Conservation (phyloP, 2,113 vertebrate genomes). For the Pantherophis guttatus region DNA sequence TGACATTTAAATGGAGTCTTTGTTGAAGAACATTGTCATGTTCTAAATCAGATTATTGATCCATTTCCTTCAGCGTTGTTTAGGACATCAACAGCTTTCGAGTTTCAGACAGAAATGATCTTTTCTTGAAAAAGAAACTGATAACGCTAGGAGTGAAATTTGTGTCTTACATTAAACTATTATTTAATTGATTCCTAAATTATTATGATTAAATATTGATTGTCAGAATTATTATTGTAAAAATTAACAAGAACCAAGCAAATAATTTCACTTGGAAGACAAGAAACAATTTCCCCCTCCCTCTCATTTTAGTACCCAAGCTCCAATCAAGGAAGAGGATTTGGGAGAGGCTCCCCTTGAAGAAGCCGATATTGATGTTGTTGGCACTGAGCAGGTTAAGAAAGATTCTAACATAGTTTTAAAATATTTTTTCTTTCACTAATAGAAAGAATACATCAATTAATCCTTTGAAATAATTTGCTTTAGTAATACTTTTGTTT, state of each 20-base stretch:
- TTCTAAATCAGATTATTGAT: background rate
- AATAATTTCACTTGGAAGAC: background rate
- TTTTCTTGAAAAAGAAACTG: background rate
- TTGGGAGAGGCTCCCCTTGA: background rate
- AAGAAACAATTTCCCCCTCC: background rate
- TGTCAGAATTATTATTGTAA: background rate
- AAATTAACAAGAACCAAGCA: background rate
- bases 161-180: background rate
- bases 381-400: slow-evolving; percentile 57
- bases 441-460: background rate
- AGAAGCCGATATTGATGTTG: slow-evolving; percentile 48
- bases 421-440: slow-evolving; percentile 2
- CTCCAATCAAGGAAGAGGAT: slow-evolving; percentile 48
- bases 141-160: background rate
- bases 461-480: background rate
- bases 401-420: background rate
- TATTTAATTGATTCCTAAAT: background rate
- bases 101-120: background rate
- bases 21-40: background rate
- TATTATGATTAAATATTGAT: background rate
- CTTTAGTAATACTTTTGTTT: background rate
- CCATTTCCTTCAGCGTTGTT: background rate
- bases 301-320: slow-evolving; percentile 43
- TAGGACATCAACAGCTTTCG: background rate
- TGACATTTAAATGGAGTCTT: background rate